These are phyloP conservation scores for Beaufortia kweichowensis DNA, from an alignment of 2,113 vertebrate species.

Conservation along the genomic window DNA sequence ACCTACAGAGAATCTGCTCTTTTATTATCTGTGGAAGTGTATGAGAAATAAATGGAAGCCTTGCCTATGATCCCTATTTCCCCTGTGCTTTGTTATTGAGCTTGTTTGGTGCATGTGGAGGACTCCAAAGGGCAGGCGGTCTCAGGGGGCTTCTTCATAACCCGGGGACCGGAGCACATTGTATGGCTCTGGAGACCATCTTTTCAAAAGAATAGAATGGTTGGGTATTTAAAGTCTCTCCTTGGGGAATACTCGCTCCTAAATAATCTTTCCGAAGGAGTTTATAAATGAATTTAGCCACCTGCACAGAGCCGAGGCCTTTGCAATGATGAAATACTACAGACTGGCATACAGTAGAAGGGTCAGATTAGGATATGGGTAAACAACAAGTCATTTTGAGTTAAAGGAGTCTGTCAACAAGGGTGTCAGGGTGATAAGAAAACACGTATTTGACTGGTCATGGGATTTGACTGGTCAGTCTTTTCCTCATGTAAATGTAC, in stretches of 20 bases:
- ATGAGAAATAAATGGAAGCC: slow-evolving; percentile 18
- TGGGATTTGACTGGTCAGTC: no score
- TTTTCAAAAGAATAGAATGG: slow-evolving; percentile 43
- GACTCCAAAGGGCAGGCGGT: slow-evolving; percentile 47
- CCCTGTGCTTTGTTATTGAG: slow-evolving; percentile 37
- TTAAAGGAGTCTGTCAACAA: not conserved
- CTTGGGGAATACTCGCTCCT: not conserved
- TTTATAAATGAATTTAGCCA: slow-evolving; percentile 29
- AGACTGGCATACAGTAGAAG: not conserved
- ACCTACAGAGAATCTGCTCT: slow-evolving; percentile 14
- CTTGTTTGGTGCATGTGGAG: slow-evolving; percentile 39
- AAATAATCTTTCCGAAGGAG: slow-evolving; percentile 22
- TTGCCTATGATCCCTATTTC: slow-evolving; percentile 22
- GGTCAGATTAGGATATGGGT: not conserved
- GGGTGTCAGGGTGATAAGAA: no score
- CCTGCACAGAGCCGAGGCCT: slow-evolving; percentile 1
- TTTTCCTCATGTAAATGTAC: no score
- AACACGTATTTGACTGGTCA: no score
- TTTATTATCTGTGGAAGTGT: slow-evolving; percentile 26
- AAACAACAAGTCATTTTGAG: not conserved
- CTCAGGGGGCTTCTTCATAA: slow-evolving; percentile 44
- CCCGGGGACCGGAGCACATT: slow-evolving; percentile 25
- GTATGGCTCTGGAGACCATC: slow-evolving; percentile 23
- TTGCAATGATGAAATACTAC: not conserved
- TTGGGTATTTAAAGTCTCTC: slow-evolving; percentile 38